Base-by-base conservation (phyloP, 2,797 vertebrate species). In the Threskiornis aethiopicus region DNA sequence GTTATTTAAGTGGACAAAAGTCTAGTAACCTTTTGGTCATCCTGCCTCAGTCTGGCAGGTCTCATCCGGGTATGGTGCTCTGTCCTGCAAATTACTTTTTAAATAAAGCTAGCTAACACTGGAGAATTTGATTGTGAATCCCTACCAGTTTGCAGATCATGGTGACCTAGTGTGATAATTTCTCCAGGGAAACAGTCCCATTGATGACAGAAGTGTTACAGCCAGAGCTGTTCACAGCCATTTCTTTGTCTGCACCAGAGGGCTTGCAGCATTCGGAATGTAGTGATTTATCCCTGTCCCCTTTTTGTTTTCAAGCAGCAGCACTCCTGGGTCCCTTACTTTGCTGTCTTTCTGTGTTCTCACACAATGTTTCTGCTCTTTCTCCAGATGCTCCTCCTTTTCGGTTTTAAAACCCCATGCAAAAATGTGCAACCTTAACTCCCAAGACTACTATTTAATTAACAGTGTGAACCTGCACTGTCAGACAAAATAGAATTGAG, bases 381-480 rank as follows among this genome's bases (percentile, higher is more conserved):
- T 84, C 57, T 95, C 31, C 22, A 61, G 37, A 49, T 94, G 49
- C 13, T 81, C 5, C 25, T 70, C 29, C 51, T 89, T 79, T 91
- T 80, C 44, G 82, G 39, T 81, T 84, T 89, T 79, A 96, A 94
- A 96, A 84, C 29, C 17, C 13, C 18, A 35, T 31, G 26, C 66
- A 87, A 90, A 89, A 90, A 82, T 47, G 44, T 89, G 59, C 80
- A 83, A 31, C 8, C 18, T 49, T 89, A 64, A 62, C 70, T 96
- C 88, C 64, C 81, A 67, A 89, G 90, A 72, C 64, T 82, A 1
- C 67, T 79, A 3, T 92, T 96, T 70, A 85, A 87, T 84, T 85
- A 87, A 59, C 31, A 49, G 17, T 33, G 33, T 71, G 88, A 93
- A 84, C 69, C 41, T 87, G 67, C 11, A 3, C 46, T 77, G 71